Percentiles rank a stretch among this genome's conserved stretches.
phyloP scores from a whole-genome alignment of 2,888 invertebrate species.

The Ophion ventricosus region DNA sequence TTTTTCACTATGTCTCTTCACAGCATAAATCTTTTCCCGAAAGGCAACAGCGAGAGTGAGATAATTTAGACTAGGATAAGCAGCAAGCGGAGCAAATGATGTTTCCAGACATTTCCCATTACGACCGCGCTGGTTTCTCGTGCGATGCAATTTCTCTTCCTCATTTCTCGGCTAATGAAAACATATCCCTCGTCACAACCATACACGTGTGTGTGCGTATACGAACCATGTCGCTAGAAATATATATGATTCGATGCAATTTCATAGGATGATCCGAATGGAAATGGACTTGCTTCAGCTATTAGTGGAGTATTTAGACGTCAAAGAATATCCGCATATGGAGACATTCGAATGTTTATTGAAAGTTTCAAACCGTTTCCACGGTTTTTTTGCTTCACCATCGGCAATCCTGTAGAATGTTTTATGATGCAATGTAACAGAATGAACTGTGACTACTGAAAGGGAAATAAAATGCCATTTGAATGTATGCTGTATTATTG shows the following conservation, averaged over 20 bases:
- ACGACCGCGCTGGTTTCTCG: conserved; percentile 37
- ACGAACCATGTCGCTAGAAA: conserved; percentile 4
- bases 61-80: conserved; percentile 52
- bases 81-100: conserved; percentile 44
- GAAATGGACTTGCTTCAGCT: conserved; percentile 21
- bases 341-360: background rate
- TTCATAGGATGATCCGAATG: conserved; percentile 8
- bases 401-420: background rate
- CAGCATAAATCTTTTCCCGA: conserved; percentile 29
- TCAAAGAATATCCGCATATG: background rate
- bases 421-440: too few species aligned
- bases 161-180: conserved; percentile 38
- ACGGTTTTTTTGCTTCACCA: background rate
- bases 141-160: conserved; percentile 41
- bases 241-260: conserved; percentile 23
- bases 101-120: conserved; percentile 51
- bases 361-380: background rate
- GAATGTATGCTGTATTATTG: background rate
- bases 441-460: background rate
- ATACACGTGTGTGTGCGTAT: conserved; percentile 2
- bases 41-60: conserved; percentile 52
- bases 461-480: background rate
- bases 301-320: background rate
- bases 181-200: background rate
- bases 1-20: background rate